Conservation (phyloP, 2,888 invertebrate genomes). For the Tetropium fuscum region DNA sequence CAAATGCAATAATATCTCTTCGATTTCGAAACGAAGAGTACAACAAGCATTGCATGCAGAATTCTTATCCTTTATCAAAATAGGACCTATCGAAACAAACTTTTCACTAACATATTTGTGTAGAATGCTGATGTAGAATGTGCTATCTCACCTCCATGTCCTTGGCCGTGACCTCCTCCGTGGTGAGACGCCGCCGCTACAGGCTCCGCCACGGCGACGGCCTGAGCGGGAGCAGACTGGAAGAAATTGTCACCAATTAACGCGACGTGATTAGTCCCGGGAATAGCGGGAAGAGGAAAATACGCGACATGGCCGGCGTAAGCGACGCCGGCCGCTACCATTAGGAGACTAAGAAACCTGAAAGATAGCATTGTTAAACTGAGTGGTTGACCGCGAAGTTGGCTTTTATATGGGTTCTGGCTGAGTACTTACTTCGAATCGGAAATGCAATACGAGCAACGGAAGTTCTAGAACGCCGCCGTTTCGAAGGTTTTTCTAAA, state of each 20-base stretch:
- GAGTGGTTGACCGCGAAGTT: slow-evolving; percentile 11
- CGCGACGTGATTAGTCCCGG: background rate
- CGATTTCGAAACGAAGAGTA: no score
- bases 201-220: background rate
- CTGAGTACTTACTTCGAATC: slow-evolving; percentile 22
- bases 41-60: no score
- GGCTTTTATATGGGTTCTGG: slow-evolving; percentile 25
- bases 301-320: slow-evolving; percentile 10
- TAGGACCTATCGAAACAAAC: no score
- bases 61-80: no score
- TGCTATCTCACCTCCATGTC: background rate
- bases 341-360: slow-evolving; percentile 34
- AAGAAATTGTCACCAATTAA: slow-evolving; percentile 4
- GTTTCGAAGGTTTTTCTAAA: slow-evolving; percentile 25
- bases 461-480: slow-evolving; percentile 27
- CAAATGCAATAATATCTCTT: no score
- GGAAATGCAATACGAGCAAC: slow-evolving; percentile 23
- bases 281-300: background rate
- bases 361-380: slow-evolving; percentile 36
- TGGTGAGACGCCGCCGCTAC: slow-evolving; percentile 8
- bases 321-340: slow-evolving; percentile 6
- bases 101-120: no score
- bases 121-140: no score
- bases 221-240: background rate
- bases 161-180: background rate